These are phyloP conservation scores for Drymodes brunneopygia DNA, from an alignment of 2,113 vertebrate species.

Conservation along the genomic window DNA sequence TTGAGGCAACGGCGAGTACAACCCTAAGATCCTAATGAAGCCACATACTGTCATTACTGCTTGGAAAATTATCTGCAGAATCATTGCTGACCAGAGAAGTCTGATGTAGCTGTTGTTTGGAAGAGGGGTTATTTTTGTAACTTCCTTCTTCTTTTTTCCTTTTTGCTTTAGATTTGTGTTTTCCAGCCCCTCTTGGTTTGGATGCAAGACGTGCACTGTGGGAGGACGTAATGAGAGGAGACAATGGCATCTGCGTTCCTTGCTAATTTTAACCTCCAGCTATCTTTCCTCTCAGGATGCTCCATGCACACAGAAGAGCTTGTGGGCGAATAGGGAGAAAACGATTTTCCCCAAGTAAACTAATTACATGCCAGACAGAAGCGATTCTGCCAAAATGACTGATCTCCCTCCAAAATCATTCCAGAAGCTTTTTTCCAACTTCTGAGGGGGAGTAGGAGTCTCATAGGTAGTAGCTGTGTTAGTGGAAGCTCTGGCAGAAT, in stretches of 20 bases:
- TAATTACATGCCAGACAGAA: background rate
- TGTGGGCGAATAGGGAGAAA: background rate
- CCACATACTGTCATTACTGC: background rate
- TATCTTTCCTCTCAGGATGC: background rate
- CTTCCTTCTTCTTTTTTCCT: background rate
- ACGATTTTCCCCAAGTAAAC: background rate
- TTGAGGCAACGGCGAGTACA: background rate
- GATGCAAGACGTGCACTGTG: background rate
- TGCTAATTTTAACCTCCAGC: constrained; percentile 65
- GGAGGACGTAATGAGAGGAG: constrained; percentile 43
- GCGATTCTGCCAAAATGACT: background rate
- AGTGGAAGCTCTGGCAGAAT: background rate
- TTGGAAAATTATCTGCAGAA: background rate
- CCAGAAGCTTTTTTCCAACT: background rate
- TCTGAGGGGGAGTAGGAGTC: background rate
- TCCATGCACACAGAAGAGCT: background rate
- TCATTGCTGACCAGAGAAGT: background rate
- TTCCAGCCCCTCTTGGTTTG: background rate
- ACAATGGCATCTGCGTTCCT: constrained; percentile 18
- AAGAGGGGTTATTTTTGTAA: background rate
- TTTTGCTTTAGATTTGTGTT: background rate
- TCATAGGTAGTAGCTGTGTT: background rate
- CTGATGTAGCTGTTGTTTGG: background rate
- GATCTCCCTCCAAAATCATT: background rate
- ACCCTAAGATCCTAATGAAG: background rate